Evolutionary conservation across 2,113 vertebrate species (phyloP).

Genomic region (Melanerpes aurifrons): DNA sequence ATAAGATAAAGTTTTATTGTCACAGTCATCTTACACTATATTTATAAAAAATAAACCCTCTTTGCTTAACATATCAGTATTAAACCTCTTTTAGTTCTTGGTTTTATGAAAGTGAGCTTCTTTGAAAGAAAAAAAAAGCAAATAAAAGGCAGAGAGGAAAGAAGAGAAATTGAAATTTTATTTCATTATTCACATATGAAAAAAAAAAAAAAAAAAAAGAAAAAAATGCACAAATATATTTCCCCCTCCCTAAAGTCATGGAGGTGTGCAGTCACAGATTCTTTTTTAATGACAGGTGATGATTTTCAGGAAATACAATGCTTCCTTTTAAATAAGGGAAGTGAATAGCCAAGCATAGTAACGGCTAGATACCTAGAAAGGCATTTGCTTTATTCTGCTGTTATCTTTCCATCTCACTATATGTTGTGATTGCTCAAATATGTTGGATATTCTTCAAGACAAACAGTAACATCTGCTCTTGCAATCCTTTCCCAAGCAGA

Average conservation of each 20-base stretch:
- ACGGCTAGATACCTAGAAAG: neutral
- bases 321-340: neutral
- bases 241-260: neutral
- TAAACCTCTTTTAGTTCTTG: neutral
- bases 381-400: slow-evolving; percentile 9
- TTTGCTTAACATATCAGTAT: neutral
- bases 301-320: neutral
- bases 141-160: neutral
- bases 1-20: neutral
- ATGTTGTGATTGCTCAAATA: slow-evolving; percentile 23
- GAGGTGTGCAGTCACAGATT: neutral
- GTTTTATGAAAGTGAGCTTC: neutral
- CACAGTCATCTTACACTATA: neutral
- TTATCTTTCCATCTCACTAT: slow-evolving; percentile 26
- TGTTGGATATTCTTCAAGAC: slow-evolving; percentile 39
- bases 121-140: neutral
- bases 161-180: neutral
- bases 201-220: too few relatives aligned
- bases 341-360: neutral
- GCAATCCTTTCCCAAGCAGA: slow-evolving; percentile 16
- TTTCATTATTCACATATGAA: neutral
- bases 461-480: slow-evolving; percentile 46
- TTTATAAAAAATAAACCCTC: neutral
- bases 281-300: neutral
- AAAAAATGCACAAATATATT: neutral